Evolutionary conservation across 2,888 invertebrate genomes (phyloP), one percentile per base, ranked within the genome.

Genomic region (Nymphalis polychloros): DNA sequence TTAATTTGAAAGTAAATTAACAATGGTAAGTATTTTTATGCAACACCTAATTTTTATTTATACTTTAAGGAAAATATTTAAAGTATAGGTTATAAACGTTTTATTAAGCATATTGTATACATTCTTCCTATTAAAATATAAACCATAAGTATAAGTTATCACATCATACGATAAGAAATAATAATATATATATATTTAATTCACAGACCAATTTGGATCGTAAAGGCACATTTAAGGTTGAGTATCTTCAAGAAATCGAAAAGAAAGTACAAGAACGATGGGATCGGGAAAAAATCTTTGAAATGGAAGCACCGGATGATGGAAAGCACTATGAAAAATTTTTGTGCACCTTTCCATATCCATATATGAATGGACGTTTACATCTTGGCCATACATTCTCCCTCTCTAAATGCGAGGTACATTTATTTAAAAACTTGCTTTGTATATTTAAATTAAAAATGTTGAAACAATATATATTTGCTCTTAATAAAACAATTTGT

Each of bases 321-420:
- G 94, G 90, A 70, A 93, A 93, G 78, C 85, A 90, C 19, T 81
- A 95, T 79, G 97, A 97, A 73, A 99, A 99, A 83, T 99, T 96
- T 84, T 93, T 98, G 76, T 97, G 96, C 48, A 98, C 98, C 2
- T 99, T 99, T 92, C 99, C 99, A 1, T 99, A 96, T 90, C 99
- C 99, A 0, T 99, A 99, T 83, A 99, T 99, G 99, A 99, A 99
- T 94, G 99, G 99, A 13, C 95, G 97, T 59, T 94, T 99, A 65
- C 99, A 99, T 94, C 93, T 99, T 75, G 99, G 99, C 0, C 99
- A 99, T 85, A 97, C 98, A 17, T 99, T 99, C 92, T 97, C 98
- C 5, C 85, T 99, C 59, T 98, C 98, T 10, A 99, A 99, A 93
- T 98, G 98, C 84, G 99, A 99, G 93, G 97, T 97, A 92, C 85